Base-by-base conservation (phyloP, 2,113 vertebrate genomes). In the Barbus barbus region DNA sequence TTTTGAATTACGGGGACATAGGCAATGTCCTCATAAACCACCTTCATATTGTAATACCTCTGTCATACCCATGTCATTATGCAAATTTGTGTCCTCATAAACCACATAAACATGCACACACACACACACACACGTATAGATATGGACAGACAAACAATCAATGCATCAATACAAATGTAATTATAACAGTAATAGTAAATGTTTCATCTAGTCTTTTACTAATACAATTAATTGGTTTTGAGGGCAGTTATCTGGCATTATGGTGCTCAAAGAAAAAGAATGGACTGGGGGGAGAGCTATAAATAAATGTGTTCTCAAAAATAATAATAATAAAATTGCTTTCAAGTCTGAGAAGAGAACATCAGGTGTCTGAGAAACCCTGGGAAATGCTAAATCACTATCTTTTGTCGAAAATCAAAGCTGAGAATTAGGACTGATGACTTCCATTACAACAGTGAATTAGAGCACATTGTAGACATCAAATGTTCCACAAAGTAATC, bases 401-500 rank as follows among this genome's bases (percentile, higher is more conserved):
- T 67, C 75, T 86, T 84, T 86, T 88, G 74, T 71, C 26, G 6
- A 26, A 75, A 86, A 82, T 86, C 75, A 78, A 78, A 86, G 71
- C 33, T 80, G 67, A 73, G 48, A 86, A 85, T 86, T 86, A 86
- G 38, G 24, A 11, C 67, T 86, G 85, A 86, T 81, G 85, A 86
- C 74, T 81, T 81, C 63, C 65, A 81, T 83, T 87, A 82, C 71
- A 77, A 87, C 84, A 71, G 69, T 14, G 63, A 82, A 79, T 87
- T 83, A 84, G 72, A 85, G 81, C 85, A 85, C 79, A 83, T 83
- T 85, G 81, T 86, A 80, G 67, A 63, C 75, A 81, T 82, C 79
- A 69, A 84, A 76, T 53, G 80, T 71, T 86, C 31, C 75, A 71
- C 8, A 46, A 78, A 80, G 69, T 69, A 82, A 86, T 85, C 69